Base-by-base conservation (phyloP, 2,113 vertebrate species). In the Nothocercus nigrocapillus region DNA sequence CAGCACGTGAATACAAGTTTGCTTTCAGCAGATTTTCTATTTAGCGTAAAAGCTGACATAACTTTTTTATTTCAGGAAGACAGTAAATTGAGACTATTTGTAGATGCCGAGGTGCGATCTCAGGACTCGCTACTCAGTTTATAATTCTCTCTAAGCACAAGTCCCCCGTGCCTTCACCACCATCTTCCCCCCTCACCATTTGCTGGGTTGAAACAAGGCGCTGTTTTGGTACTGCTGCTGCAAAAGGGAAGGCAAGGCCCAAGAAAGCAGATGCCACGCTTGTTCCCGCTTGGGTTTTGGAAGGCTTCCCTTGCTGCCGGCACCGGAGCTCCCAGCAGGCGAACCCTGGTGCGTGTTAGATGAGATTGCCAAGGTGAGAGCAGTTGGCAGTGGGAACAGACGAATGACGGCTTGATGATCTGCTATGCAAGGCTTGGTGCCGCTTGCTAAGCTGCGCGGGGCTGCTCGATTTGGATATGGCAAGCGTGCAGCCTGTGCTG, bases 401-500 rank as follows among this genome's bases (percentile, higher is more conserved):
- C 84, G 86, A 30, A 82, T 38, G 94, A 89, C 1, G 13, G 73
- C 90, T 81, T 5, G 58, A 38, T 88, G 53, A 75, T 25, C 90
- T 51, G 75, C 76, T 84, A 62, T 4, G 51, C 82, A 77, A 82
- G 79, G 85, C 94, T 92, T 10, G 85, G 56, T 91, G 34, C 94
- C 92, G 85, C 94, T 78, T 90, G 84, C 91, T 91, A 69, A 97
- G 94, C 66, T 93, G 90, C 45, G 90, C 94, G 86, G 77, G 93
- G 91, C 87, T 94, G 94, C 81, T 82, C 95, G 97, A 83, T 92
- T 95, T 95, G 73, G 93, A 11, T 91, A 42, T 89, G 90, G 95
- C 94, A 90, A 96, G 94, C 96, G 93, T 74, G 96, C 97, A 97
- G 97, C 96, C 84, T 78, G 94, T 78, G 93, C 98, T 89, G 87